These are phyloP conservation scores for Trichomycterus rosablanca DNA, from an alignment of 2,113 vertebrate species.

Conservation along the genomic window DNA sequence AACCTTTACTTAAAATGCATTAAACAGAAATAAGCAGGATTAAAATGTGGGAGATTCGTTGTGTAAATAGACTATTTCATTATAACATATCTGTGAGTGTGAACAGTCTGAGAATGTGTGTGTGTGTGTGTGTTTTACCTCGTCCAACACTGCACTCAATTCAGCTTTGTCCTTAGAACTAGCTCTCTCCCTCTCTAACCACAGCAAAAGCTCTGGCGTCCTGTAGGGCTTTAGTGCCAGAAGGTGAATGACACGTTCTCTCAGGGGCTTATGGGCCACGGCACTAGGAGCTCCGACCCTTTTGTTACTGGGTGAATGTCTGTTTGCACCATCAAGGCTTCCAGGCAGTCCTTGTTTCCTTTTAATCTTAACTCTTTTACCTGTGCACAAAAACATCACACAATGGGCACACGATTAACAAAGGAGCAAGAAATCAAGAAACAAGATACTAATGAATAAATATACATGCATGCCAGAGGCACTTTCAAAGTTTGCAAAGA, in stretches of 20 bases:
- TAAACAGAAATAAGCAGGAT: too few relatives aligned
- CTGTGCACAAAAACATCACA: conserved; percentile 37
- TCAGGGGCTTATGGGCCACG: conserved; percentile 60
- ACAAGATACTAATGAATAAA: background rate
- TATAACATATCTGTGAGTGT: background rate
- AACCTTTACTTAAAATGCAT: too few relatives aligned
- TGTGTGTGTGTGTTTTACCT: conserved; percentile 67
- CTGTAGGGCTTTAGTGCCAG: conserved; percentile 66
- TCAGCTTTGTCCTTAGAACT: conserved; percentile 61
- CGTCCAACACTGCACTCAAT: conserved; percentile 63
- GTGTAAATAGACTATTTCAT: too few relatives aligned
- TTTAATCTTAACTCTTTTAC: conserved; percentile 66
- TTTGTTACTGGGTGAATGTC: conserved; percentile 68
- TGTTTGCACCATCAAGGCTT: conserved; percentile 56
- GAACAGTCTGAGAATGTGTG: background rate
- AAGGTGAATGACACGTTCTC: conserved; percentile 67
- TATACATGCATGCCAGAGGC: background rate
- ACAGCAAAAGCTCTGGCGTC: conserved; percentile 69
- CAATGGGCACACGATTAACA: background rate
- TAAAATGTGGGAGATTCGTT: too few relatives aligned
- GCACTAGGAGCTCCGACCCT: conserved; percentile 54
- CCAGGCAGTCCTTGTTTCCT: conserved; percentile 53
- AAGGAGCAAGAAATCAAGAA: background rate
- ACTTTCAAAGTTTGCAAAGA: background rate
- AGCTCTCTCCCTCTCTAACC: conserved; percentile 60